phyloP scores from a whole-genome alignment of 2,888 invertebrate species.

The Apodemia duryi region DNA sequence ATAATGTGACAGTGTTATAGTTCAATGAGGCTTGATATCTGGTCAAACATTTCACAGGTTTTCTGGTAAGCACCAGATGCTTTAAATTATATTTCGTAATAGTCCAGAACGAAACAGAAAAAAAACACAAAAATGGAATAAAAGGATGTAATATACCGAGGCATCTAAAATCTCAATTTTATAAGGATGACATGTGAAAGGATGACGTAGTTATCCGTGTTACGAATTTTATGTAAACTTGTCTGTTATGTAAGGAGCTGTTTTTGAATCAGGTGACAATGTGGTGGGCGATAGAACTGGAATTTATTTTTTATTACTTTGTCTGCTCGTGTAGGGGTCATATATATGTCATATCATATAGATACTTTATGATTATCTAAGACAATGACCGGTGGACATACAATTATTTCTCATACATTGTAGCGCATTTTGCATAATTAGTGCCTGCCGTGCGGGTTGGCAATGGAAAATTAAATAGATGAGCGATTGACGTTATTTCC shows the following conservation, averaged over 20 bases:
- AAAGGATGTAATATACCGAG: not conserved
- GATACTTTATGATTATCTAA: slow-evolving; percentile 1
- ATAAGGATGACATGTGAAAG: not conserved
- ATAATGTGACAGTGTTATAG: no score
- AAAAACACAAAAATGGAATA: no score
- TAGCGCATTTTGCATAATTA: slow-evolving; percentile 6
- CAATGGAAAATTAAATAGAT: slow-evolving; percentile 2
- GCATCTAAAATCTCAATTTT: not conserved
- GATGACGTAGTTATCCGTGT: slow-evolving; percentile 2
- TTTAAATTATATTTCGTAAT: no score
- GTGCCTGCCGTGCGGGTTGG: not conserved
- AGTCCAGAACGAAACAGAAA: no score
- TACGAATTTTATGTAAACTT: slow-evolving; percentile 10
- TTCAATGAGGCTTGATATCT: no score
- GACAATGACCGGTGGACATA: not conserved
- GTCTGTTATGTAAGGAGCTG: not conserved
- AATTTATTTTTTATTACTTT: slow-evolving; percentile 3
- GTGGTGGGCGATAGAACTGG: slow-evolving; percentile 5
- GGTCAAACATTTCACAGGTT: no score
- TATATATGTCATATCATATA: not conserved
- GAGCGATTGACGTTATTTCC: not conserved
- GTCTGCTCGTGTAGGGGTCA: slow-evolving; percentile 2
- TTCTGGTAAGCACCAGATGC: no score
- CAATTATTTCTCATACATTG: slow-evolving; percentile 9
- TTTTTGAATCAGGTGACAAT: slow-evolving; percentile 11